These are phyloP conservation scores for Ceyx melanurus DNA, from an alignment of 2,113 vertebrate genomes.

Conservation along the genomic window DNA sequence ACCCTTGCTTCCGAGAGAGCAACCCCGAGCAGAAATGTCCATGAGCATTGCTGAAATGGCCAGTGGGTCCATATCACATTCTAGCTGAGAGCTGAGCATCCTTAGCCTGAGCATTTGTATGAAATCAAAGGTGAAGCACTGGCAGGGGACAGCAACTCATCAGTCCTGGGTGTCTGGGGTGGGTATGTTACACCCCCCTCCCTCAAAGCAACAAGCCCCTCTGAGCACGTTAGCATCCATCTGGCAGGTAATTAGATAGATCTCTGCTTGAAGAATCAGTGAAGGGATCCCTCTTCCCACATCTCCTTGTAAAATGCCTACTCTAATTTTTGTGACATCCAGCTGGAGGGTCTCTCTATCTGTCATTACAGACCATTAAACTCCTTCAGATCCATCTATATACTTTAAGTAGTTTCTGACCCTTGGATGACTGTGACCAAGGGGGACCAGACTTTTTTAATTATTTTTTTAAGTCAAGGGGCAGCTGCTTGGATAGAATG, in stretches of 20 bases:
- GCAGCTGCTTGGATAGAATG: not conserved
- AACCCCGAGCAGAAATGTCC: not conserved
- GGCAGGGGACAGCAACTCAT: not conserved
- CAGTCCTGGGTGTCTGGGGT: not conserved
- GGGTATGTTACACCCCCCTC: not conserved
- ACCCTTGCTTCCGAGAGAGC: not conserved
- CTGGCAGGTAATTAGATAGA: not conserved
- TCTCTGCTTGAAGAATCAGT: not conserved
- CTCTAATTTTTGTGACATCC: conserved; percentile 39
- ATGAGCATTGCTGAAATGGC: not conserved
- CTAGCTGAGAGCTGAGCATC: not conserved
- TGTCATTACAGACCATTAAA: conserved; percentile 52
- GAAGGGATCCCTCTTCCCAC: conserved; percentile 19
- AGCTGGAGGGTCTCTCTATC: conserved; percentile 8
- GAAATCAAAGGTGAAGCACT: not conserved
- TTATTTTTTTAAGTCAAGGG: not conserved
- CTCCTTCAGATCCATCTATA: conserved; percentile 6
- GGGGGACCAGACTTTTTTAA: not conserved
- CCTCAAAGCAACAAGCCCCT: not conserved
- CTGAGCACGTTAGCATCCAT: not conserved
- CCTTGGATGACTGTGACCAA: not conserved
- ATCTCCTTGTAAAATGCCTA: not conserved
- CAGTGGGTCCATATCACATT: accelerated
- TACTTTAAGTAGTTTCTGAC: conserved; percentile 21
- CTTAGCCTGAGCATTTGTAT: not conserved